Evolutionary conservation across 2,113 vertebrate species (phyloP), one percentile per base, ranked within the genome.

Genomic region (Willisornis vidua): DNA sequence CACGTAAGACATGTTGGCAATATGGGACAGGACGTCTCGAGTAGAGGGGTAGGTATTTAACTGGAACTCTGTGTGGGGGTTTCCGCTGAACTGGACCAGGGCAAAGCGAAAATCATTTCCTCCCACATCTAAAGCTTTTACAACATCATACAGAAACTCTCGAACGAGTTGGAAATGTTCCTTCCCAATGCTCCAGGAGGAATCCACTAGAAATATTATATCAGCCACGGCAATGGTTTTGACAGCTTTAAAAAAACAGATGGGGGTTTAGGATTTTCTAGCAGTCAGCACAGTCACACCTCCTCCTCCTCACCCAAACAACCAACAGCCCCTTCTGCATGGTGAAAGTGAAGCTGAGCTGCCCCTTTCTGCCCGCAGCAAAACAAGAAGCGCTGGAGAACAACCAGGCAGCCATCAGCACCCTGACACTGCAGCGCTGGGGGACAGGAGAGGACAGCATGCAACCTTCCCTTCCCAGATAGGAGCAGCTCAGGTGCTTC

Each of bases 171-270:
- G 98, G 98, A 99, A 99, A 97, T 98, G 99, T 77, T 98, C 97
- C 79, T 98, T 92, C 74, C 98, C 98, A 91, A 98, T 95, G 98
- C 98, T 99, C 98, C 98, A 97, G 78, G 98, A 99, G 85, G 98
- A 98, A 97, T 99, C 99, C 98, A 99, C 99, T 98, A 99, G 98
- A 98, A 99, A 99, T 97, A 99, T 98, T 97, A 99, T 97, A 98
- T 99, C 99, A 81, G 99, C 98, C 96, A 98, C 97, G 12, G 98
- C 97, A 97, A 98, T 94, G 63, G 96, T 98, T 97, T 96, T 98
- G 97, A 98, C 98, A 97, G 98, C 99, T 99, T 99, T 96, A 97
- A 98, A 98, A 98, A 94, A 98, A 97, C 98, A 98, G 97, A 98
- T 93, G 92, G 93, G 83, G 89, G 67, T 98, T 98, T 98, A 98